Percentiles rank a stretch among this genome's conserved stretches.
phyloP scores from a whole-genome alignment of 1,140 invertebrate genomes.

The Pseudomyrmex concolor region DNA sequence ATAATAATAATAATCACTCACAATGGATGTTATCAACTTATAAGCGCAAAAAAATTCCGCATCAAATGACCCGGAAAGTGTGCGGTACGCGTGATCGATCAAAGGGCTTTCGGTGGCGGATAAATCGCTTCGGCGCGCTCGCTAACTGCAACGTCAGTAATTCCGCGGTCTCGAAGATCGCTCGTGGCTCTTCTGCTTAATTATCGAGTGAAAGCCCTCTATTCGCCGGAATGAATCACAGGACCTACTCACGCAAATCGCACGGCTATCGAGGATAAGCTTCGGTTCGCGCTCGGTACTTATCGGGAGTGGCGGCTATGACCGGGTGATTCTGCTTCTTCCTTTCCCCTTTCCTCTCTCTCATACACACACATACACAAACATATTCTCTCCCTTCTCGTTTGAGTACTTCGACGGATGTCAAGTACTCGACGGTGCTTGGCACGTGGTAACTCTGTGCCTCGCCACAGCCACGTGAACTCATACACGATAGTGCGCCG shows the following conservation, averaged over 20 bases:
- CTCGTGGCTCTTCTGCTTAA: conserved; percentile 42
- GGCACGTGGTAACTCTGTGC: conserved; percentile 43
- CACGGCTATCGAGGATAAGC: conserved; percentile 31
- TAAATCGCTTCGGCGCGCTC: not conserved
- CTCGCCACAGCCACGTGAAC: not conserved
- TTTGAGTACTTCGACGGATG: conserved; percentile 29
- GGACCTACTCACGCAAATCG: conserved; percentile 57
- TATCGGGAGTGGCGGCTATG: conserved; percentile 33
- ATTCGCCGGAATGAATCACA: conserved; percentile 39
- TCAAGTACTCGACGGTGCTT: conserved; percentile 38
- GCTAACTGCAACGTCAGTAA: conserved; percentile 10
- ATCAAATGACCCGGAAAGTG: not conserved
- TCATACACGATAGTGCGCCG: not conserved
- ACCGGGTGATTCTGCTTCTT: conserved; percentile 26
- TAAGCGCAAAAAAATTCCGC: not conserved
- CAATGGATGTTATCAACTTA: conserved; percentile 2
- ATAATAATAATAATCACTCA: not conserved
- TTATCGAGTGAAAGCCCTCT: conserved; percentile 50
- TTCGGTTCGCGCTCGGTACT: conserved; percentile 26
- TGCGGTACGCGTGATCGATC: not conserved
- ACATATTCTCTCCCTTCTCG: not conserved
- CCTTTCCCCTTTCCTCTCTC: conserved; percentile 12
- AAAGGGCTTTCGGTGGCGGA: not conserved
- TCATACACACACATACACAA: too few species aligned
- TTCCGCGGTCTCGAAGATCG: conserved; percentile 35